These are phyloP conservation scores for Limnephilus auricula DNA, from an alignment of 2,888 invertebrate genomes.

Conservation along the genomic window DNA sequence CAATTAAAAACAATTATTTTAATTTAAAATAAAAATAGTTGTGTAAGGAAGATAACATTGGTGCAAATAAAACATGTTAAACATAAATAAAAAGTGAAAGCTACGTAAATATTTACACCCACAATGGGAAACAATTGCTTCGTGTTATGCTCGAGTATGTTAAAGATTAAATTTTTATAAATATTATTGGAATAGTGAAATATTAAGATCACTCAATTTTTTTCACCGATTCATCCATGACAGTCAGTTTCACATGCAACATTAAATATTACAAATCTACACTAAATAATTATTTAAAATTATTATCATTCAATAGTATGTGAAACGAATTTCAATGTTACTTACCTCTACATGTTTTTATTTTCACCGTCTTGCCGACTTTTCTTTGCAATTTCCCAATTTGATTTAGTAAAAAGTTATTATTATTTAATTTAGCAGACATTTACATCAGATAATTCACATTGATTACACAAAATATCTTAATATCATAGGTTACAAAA, in stretches of 20 bases:
- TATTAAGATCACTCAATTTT: neutral
- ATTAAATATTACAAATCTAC: neutral
- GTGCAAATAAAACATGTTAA: conserved; percentile 4
- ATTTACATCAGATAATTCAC: neutral
- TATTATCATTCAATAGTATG: conserved; percentile 28
- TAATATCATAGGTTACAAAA: neutral
- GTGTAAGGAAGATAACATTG: neutral
- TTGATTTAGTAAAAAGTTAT: neutral
- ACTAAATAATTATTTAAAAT: conserved; percentile 13
- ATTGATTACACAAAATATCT: neutral
- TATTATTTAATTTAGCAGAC: conserved; percentile 19
- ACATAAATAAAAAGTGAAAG: conserved; percentile 2
- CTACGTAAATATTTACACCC: neutral
- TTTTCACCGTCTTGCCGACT: neutral
- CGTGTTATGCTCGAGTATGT: neutral
- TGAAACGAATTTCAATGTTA: conserved; percentile 17
- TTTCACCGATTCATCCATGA: neutral
- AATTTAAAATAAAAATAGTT: neutral
- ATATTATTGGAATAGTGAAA: conserved; percentile 12
- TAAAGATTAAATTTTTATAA: neutral
- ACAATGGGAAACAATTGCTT: neutral
- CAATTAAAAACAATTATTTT: neutral
- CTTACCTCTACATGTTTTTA: neutral
- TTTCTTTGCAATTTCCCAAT: neutral
- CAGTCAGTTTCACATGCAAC: conserved; percentile 14